Evolutionary conservation across 2,888 invertebrate genomes (phyloP).

Genomic region (Ophion costatus): DNA sequence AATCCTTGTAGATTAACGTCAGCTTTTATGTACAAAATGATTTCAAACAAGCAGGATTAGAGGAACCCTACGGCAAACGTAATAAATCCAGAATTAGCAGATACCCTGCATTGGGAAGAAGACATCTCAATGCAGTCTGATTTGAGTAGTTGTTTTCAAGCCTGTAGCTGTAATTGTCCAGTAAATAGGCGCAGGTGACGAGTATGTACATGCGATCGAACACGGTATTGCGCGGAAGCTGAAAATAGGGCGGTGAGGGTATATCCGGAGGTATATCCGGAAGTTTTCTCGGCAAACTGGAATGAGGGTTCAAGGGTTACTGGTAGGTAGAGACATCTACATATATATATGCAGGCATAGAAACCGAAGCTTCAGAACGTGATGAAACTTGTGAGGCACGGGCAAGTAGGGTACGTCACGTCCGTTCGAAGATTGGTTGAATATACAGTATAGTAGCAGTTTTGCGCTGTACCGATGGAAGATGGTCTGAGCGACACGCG

Average conservation of each 20-base stretch:
- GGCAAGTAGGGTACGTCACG: slow-evolving; percentile 58
- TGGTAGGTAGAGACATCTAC: slow-evolving; percentile 14
- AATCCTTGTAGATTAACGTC: neutral
- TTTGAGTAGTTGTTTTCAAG: neutral
- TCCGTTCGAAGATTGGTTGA: slow-evolving; percentile 62
- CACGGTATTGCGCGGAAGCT: slow-evolving; percentile 40
- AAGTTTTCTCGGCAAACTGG: slow-evolving; percentile 8
- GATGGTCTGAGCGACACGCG: slow-evolving; percentile 14
- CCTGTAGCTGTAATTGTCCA: neutral
- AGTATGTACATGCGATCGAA: slow-evolving; percentile 18
- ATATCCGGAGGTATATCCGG: slow-evolving; percentile 45
- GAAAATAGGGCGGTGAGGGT: slow-evolving; percentile 31
- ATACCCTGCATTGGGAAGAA: neutral
- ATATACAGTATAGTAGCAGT: slow-evolving; percentile 46
- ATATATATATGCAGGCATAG: slow-evolving; percentile 24
- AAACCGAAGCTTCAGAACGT: slow-evolving; percentile 51
- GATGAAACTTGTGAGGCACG: slow-evolving; percentile 46
- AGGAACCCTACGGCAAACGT: too few species aligned
- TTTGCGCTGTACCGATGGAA: slow-evolving; percentile 20
- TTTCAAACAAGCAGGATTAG: too few species aligned
- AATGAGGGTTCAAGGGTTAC: slow-evolving; percentile 47
- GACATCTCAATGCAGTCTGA: neutral
- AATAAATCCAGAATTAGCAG: neutral
- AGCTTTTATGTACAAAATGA: too few species aligned
- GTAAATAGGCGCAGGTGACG: slow-evolving; percentile 15